A percentile compares a stretch with the other conserved stretches of the same genome.
These are phyloP conservation scores for Caenorhabditis sp. DNA, from an alignment of 2,888 invertebrate species.

Conservation along the genomic window DNA sequence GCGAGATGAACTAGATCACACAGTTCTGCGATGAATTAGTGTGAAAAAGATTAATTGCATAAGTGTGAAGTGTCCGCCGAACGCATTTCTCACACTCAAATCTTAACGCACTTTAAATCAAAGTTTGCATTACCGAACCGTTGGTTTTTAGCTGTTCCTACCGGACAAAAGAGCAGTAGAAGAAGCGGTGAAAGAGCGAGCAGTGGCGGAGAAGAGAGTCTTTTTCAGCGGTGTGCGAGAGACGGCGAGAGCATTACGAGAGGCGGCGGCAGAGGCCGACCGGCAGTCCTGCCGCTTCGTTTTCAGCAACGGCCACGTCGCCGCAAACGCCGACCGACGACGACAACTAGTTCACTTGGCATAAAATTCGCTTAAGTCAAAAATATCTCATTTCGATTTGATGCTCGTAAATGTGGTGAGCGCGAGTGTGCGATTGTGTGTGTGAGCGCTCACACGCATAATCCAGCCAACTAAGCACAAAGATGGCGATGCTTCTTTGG, in stretches of 20 bases:
- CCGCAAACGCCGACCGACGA: neutral
- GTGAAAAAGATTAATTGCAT: slow-evolving; percentile 17
- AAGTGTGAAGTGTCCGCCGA: too few species aligned
- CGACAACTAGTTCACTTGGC: slow-evolving; percentile 26
- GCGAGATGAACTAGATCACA: slow-evolving; percentile 8
- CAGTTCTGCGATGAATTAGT: slow-evolving; percentile 10
- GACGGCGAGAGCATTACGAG: neutral
- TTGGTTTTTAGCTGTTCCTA: too few species aligned
- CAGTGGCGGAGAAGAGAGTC: neutral
- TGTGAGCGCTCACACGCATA: slow-evolving; percentile 30
- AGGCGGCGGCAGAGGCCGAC: neutral
- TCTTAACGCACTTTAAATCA: too few species aligned
- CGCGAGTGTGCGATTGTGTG: slow-evolving; percentile 12
- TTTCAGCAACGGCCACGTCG: slow-evolving; percentile 1
- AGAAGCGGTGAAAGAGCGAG: neutral
- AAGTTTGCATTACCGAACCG: too few species aligned
- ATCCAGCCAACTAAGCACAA: slow-evolving; percentile 20
- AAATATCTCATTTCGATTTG: slow-evolving; percentile 51
- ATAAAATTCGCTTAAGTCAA: slow-evolving; percentile 49
- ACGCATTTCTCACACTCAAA: too few species aligned
- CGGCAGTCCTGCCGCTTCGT: neutral
- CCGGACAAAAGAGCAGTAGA: too few species aligned
- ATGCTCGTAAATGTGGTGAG: slow-evolving; percentile 33
- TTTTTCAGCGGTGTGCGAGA: slow-evolving; percentile 1
- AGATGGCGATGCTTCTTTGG: neutral